These are phyloP conservation scores for Acridotheres tristis DNA, from an alignment of 2,797 vertebrate species.

Conservation along the genomic window DNA sequence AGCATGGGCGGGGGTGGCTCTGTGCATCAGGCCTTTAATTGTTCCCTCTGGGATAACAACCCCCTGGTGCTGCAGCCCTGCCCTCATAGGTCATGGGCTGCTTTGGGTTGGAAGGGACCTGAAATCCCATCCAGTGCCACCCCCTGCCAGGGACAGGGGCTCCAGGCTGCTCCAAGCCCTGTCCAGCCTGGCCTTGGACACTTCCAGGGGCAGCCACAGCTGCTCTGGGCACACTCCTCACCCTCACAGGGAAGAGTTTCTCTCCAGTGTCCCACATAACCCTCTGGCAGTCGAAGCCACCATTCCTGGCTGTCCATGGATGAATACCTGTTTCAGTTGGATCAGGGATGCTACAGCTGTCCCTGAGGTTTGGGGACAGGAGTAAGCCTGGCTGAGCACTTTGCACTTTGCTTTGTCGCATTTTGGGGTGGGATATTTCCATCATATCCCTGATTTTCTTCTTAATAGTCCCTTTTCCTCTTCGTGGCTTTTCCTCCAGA, in stretches of 20 bases:
- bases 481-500: neutral
- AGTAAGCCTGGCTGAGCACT: neutral
- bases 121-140: neutral
- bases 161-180: neutral
- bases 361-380: neutral
- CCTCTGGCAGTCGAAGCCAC: neutral
- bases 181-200: rapidly evolving
- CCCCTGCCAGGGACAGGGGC: neutral
- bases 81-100: neutral
- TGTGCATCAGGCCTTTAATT: neutral
- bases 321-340: rapidly evolving
- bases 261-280: rapidly evolving
- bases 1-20: neutral
- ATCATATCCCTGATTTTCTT: neutral
- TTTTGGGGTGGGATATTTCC: neutral
- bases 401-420: neutral
- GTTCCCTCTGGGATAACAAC: neutral
- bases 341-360: rapidly evolving
- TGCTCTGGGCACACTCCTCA: neutral
- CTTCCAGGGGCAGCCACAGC: neutral
- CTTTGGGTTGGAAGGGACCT: neutral
- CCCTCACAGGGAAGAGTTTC: neutral
- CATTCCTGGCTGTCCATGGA: neutral
- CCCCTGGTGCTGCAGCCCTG: neutral
- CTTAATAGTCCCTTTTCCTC: neutral